A percentile compares a stretch with the other conserved stretches of the same genome.
These are phyloP conservation scores for Anolis apletophallus DNA, from an alignment of 2,797 vertebrate genomes.

Conservation along the genomic window DNA sequence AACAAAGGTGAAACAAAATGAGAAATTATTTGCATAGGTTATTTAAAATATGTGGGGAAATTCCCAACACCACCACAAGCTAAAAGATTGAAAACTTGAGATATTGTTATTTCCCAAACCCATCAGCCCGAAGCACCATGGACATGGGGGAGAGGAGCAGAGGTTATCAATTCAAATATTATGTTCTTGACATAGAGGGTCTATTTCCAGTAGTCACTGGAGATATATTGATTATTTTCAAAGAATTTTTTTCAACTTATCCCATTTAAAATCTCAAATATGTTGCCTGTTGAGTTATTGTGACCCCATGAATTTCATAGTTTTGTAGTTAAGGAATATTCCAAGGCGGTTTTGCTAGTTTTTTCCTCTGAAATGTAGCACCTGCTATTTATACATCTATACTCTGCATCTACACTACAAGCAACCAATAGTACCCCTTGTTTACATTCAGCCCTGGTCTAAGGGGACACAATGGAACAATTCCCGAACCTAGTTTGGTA, in stretches of 20 bases:
- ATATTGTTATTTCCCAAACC: neutral
- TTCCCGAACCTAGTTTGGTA: neutral
- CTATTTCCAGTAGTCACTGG: neutral
- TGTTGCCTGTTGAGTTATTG: too few species aligned
- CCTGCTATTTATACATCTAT: too few species aligned
- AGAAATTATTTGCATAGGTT: neutral
- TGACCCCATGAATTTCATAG: too few species aligned
- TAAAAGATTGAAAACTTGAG: neutral
- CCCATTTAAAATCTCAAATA: neutral
- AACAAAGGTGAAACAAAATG: neutral
- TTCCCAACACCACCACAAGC: neutral
- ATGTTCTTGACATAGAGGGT: neutral
- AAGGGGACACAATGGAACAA: neutral
- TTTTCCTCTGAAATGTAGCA: too few species aligned
- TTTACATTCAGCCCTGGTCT: neutral
- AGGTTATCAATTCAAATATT: neutral
- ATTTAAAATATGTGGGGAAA: neutral
- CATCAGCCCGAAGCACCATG: neutral
- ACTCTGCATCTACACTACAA: neutral
- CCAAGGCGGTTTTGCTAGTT: too few species aligned
- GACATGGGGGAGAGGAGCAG: neutral
- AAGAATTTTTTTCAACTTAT: neutral
- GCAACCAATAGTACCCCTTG: neutral
- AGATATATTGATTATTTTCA: neutral
- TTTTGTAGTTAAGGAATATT: too few species aligned